Evolutionary conservation across 2,888 invertebrate genomes (phyloP).

Genomic region (Cartodere bifasciata): DNA sequence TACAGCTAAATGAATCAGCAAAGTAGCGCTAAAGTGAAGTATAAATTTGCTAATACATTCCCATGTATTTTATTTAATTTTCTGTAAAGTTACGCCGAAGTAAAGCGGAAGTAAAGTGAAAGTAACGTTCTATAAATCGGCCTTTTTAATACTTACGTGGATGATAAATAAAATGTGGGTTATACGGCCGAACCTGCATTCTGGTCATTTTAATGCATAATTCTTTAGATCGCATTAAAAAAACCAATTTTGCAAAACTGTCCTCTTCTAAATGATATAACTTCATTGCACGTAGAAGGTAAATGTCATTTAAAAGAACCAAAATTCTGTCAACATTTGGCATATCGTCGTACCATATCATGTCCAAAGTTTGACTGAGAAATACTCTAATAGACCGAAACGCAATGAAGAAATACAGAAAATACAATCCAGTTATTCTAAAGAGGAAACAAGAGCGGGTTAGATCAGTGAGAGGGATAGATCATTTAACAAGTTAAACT

Average conservation of each 20-base stretch:
- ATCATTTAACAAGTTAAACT: too few species aligned
- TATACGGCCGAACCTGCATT: constrained; percentile 10
- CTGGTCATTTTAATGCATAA: constrained; percentile 21
- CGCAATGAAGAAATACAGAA: constrained; percentile 48
- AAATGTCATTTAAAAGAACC: constrained; percentile 24
- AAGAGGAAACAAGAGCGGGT: constrained; percentile 21
- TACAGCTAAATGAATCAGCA: too few species aligned
- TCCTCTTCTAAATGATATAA: constrained; percentile 49
- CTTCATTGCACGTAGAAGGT: constrained; percentile 40
- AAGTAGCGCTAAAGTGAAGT: too few species aligned
- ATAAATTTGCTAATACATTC: too few species aligned
- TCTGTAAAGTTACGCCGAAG: too few species aligned
- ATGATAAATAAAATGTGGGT: constrained; percentile 11
- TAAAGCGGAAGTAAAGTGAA: too few species aligned
- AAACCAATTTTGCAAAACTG: constrained; percentile 49
- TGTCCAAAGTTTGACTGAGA: constrained; percentile 10
- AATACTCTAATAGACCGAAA: constrained; percentile 43
- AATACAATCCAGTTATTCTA: constrained; percentile 55
- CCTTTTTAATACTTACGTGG: too few species aligned
- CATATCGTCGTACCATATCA: constrained; percentile 22
- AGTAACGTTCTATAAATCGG: too few species aligned
- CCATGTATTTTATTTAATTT: too few species aligned
- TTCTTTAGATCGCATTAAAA: constrained; percentile 48
- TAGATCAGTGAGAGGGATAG: too few species aligned
- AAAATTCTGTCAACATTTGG: constrained; percentile 25